Evolutionary conservation across 2,888 invertebrate species (phyloP).

Genomic region (Charanyca ferruginea): DNA sequence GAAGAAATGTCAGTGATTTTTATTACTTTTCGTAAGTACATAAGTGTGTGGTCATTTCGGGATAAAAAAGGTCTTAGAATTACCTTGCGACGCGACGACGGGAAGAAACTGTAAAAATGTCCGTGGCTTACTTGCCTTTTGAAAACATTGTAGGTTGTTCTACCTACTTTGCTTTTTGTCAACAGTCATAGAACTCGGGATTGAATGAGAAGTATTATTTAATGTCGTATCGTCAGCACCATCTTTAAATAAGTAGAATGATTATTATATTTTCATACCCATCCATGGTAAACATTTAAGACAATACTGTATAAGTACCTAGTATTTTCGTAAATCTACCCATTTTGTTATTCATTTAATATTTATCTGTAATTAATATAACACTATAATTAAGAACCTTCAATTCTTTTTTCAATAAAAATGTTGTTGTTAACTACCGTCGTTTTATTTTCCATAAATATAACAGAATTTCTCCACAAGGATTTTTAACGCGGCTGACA

Average conservation of each 20-base stretch:
- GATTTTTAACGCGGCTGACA: neutral
- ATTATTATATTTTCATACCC: constrained; percentile 29
- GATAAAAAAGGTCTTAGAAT: no score
- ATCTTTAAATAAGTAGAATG: no score
- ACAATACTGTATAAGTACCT: constrained; percentile 57
- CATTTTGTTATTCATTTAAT: constrained; percentile 11
- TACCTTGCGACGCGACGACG: no score
- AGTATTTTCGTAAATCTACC: constrained; percentile 34
- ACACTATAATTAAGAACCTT: constrained; percentile 32
- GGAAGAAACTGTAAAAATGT: no score
- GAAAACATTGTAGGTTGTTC: no score
- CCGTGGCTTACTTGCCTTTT: no score
- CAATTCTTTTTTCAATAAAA: constrained; percentile 65
- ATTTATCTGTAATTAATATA: constrained; percentile 6
- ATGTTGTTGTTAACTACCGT: constrained; percentile 62
- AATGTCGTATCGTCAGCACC: neutral
- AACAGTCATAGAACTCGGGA: no score
- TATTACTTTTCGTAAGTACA: no score
- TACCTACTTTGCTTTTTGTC: no score
- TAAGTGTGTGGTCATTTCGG: no score
- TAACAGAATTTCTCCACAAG: neutral
- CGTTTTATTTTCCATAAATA: constrained; percentile 50
- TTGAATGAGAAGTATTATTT: no score
- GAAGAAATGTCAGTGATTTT: no score
- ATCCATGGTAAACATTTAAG: constrained; percentile 25